Conservation (phyloP, 1,140 invertebrate species). For the Elymnias hypermnestra region DNA sequence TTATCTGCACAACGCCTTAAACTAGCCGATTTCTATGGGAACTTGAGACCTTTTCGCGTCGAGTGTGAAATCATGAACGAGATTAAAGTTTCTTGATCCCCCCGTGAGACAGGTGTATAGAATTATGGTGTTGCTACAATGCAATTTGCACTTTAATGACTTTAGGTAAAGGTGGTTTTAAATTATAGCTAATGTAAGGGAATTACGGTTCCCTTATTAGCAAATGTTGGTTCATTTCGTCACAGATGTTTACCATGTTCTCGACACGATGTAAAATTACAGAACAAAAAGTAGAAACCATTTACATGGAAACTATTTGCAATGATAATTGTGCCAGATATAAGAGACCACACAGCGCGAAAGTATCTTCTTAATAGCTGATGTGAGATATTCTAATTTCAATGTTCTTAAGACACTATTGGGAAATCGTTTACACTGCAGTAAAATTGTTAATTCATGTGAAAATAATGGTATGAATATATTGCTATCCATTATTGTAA, state of each 20-base stretch:
- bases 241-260: slow-evolving; percentile 31
- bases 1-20: slow-evolving; percentile 44
- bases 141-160: slow-evolving; percentile 27
- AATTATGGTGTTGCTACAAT: slow-evolving; percentile 19
- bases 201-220: slow-evolving; percentile 47
- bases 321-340: slow-evolving; percentile 18
- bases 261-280: slow-evolving; percentile 26
- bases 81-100: slow-evolving; percentile 57
- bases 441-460: too few species aligned
- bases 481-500: too few species aligned
- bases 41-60: slow-evolving; percentile 38
- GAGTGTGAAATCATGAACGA: slow-evolving; percentile 25
- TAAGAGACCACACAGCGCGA: slow-evolving; percentile 33
- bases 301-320: slow-evolving; percentile 30
- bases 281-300: slow-evolving; percentile 36
- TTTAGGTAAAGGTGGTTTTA: slow-evolving; percentile 34
- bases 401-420: slow-evolving; percentile 4
- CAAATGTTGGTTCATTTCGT: slow-evolving; percentile 46
- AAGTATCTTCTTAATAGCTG: slow-evolving; percentile 21
- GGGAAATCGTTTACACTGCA: neutral
- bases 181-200: slow-evolving; percentile 20
- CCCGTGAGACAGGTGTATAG: slow-evolving; percentile 52
- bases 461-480: too few species aligned
- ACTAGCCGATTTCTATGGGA: slow-evolving; percentile 31
- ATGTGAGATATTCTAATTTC: slow-evolving; percentile 14